Percentiles rank a stretch among this genome's conserved stretches.
These are phyloP conservation scores for Alaudala cheleensis DNA, from an alignment of 2,113 vertebrate species.

Conservation along the genomic window DNA sequence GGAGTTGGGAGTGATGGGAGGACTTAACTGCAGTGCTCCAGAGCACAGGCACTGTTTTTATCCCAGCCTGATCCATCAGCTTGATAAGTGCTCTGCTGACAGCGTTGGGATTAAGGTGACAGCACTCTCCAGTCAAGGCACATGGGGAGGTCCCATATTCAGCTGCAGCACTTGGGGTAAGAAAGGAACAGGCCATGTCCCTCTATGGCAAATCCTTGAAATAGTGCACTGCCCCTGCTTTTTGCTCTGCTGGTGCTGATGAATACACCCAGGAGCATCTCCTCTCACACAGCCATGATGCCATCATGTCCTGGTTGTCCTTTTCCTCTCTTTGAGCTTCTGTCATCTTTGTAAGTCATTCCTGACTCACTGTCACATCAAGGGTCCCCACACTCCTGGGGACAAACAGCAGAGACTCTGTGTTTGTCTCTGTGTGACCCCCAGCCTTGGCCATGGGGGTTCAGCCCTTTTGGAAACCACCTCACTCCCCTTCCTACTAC, in stretches of 20 bases:
- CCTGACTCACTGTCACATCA: fast-evolving
- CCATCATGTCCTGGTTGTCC: not conserved
- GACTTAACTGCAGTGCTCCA: not conserved
- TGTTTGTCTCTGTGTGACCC: not conserved
- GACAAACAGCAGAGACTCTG: not conserved
- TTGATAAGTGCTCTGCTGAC: not conserved
- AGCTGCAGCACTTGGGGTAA: not conserved
- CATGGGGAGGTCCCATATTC: fast-evolving
- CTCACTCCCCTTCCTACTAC: fast-evolving
- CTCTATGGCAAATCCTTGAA: not conserved
- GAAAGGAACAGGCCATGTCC: not conserved
- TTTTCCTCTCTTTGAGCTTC: not conserved
- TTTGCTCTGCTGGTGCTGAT: not conserved
- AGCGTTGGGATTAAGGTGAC: not conserved
- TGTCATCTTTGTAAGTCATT: not conserved
- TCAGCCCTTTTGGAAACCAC: not conserved
- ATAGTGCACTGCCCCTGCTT: not conserved
- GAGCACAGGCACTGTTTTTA: not conserved
- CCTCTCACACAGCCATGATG: not conserved
- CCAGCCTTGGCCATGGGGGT: fast-evolving
- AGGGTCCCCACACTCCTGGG: not conserved
- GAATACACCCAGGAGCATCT: not conserved
- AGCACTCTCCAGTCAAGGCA: not conserved
- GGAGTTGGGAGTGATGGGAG: not conserved
- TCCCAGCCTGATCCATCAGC: not conserved